Conservation (phyloP, 2,888 invertebrate genomes). For the Brenthis hecate region DNA sequence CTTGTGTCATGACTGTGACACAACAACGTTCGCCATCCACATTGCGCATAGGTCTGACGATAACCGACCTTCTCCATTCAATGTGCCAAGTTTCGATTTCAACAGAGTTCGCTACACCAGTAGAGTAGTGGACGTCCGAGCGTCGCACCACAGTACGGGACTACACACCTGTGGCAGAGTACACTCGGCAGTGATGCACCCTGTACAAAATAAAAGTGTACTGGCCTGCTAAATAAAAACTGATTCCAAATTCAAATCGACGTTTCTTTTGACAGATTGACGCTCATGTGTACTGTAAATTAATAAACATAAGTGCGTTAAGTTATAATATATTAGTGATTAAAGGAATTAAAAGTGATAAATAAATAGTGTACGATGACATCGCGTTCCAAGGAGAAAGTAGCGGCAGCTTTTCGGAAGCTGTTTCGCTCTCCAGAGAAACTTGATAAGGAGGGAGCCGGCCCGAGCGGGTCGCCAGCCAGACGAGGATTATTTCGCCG, state of each 20-base stretch:
- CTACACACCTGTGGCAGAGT: slow-evolving; percentile 34
- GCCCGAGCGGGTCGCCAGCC: slow-evolving; percentile 84
- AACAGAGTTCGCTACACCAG: slow-evolving; percentile 57
- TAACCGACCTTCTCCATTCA: slow-evolving; percentile 67
- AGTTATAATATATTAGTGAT: slow-evolving; percentile 8
- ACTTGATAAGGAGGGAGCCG: slow-evolving; percentile 84
- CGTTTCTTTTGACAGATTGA: slow-evolving; percentile 57
- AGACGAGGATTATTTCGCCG: slow-evolving; percentile 78
- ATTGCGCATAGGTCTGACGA: slow-evolving; percentile 54
- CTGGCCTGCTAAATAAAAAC: slow-evolving; percentile 24
- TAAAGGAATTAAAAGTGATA: slow-evolving; percentile 28
- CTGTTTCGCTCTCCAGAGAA: slow-evolving; percentile 89
- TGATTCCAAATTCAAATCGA: slow-evolving; percentile 55
- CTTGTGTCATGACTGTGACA: slow-evolving; percentile 54
- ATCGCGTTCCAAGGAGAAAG: slow-evolving; percentile 90
- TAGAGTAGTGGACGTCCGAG: slow-evolving; percentile 62
- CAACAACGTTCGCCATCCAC: slow-evolving; percentile 55
- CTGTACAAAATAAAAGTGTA: slow-evolving; percentile 37
- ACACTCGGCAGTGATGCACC: slow-evolving; percentile 32
- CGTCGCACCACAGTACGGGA: slow-evolving; percentile 55
- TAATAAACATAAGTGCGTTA: slow-evolving; percentile 41
- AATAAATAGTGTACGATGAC: slow-evolving; percentile 82
- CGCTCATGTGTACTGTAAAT: slow-evolving; percentile 41
- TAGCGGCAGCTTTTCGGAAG: slow-evolving; percentile 90
- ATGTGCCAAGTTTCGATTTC: slow-evolving; percentile 72